These are phyloP conservation scores for Steatornis caripensis DNA, from an alignment of 2,113 vertebrate genomes.

Conservation along the genomic window DNA sequence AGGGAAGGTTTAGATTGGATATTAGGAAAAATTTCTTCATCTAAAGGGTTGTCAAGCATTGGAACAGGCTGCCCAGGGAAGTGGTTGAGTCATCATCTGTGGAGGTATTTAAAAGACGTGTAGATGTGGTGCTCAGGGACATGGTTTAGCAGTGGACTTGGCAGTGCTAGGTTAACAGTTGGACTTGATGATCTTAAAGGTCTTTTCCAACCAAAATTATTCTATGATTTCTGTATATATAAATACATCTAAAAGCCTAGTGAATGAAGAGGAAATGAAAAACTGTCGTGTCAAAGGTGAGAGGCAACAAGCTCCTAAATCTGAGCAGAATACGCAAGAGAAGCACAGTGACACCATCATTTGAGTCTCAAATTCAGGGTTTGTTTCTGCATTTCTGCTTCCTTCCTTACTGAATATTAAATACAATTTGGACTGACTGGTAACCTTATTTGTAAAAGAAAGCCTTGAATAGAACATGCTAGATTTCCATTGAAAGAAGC, in stretches of 20 bases:
- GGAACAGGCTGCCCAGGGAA: too few species aligned
- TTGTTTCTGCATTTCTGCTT: not conserved
- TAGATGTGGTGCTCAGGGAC: too few species aligned
- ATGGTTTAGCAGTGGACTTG: too few species aligned
- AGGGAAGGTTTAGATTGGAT: too few species aligned
- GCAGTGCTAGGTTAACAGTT: too few species aligned
- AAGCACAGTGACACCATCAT: not conserved
- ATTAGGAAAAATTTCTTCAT: too few species aligned
- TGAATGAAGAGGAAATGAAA: not conserved
- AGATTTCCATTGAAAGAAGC: not conserved
- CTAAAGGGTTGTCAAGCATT: too few species aligned
- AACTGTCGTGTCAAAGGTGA: not conserved
- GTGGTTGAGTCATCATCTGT: too few species aligned
- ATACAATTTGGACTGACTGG: not conserved
- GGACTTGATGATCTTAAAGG: too few species aligned
- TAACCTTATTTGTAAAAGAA: not conserved
- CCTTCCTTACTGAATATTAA: not conserved
- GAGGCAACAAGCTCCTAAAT: conserved; percentile 40
- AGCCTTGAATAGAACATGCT: not conserved
- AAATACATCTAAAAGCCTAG: not conserved
- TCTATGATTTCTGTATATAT: not conserved
- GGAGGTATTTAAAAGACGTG: too few species aligned
- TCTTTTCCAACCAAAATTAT: too few species aligned
- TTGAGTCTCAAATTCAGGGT: not conserved
- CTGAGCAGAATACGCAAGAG: not conserved